These are phyloP conservation scores for Balanococcus diminutus DNA, from an alignment of 2,888 invertebrate genomes.

Conservation along the genomic window DNA sequence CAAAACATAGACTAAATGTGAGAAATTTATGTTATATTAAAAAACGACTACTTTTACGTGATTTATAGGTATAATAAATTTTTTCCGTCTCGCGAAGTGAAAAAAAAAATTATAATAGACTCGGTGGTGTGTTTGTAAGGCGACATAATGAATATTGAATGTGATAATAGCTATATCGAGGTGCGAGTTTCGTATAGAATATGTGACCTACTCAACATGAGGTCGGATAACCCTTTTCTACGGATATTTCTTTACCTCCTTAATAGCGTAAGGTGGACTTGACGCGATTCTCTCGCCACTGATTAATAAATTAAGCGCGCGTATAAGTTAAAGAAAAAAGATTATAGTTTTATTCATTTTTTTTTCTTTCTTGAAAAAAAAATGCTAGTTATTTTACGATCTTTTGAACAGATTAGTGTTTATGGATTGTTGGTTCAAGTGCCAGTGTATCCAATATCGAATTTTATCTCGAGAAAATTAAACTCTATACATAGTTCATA, in stretches of 20 bases:
- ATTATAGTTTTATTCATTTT: constrained; percentile 34
- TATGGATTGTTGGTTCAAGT: not conserved
- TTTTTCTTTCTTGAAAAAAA: not conserved
- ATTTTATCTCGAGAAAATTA: not conserved
- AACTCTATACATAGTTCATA: not conserved
- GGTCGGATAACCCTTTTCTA: constrained; percentile 47
- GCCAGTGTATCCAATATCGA: not conserved
- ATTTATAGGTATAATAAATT: constrained; percentile 37
- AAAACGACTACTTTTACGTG: constrained; percentile 32
- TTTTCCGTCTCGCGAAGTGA: constrained; percentile 28
- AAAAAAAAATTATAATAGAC: constrained; percentile 37
- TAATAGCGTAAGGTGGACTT: not conserved
- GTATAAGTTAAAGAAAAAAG: not conserved
- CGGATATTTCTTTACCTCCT: not conserved
- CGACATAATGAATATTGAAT: constrained; percentile 46
- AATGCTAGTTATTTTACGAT: constrained; percentile 30
- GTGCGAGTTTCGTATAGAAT: constrained; percentile 36
- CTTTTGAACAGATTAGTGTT: not conserved
- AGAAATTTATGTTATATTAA: constrained; percentile 41
- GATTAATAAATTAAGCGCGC: constrained; percentile 18
- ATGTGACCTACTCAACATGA: constrained; percentile 51
- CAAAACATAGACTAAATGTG: constrained; percentile 36
- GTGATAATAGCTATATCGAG: constrained; percentile 46
- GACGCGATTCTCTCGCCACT: constrained; percentile 37
- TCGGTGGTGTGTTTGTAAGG: constrained; percentile 25